These are phyloP conservation scores for Stenotaenia linearis DNA, from an alignment of 2,888 invertebrate genomes.

Conservation along the genomic window DNA sequence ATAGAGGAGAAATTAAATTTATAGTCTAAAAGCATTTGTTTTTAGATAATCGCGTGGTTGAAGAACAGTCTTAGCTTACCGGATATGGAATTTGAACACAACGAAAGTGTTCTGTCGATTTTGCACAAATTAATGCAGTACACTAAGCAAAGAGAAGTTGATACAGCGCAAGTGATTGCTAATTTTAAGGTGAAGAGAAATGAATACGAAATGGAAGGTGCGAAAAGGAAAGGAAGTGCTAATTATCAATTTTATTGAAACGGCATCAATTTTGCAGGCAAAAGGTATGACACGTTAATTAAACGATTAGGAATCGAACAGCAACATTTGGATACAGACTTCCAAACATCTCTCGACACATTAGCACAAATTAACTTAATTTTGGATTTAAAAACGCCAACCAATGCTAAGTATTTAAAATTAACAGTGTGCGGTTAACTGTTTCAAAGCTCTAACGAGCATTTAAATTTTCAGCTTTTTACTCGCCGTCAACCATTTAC, in stretches of 20 bases:
- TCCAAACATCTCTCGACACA: background rate
- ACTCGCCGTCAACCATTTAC: background rate
- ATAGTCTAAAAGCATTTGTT: too few relatives aligned
- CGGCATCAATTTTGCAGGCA: too few relatives aligned
- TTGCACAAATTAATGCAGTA: background rate
- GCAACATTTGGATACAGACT: background rate
- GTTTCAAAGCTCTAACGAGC: background rate
- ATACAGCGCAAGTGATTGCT: background rate
- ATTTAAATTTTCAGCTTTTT: background rate
- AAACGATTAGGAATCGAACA: background rate
- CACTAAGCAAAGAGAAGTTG: background rate
- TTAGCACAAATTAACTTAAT: background rate
- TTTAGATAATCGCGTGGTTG: background rate
- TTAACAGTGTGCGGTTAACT: background rate
- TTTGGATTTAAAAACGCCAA: conserved; percentile 7
- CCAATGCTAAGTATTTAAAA: background rate
- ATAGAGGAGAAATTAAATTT: too few relatives aligned
- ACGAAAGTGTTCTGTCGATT: background rate
- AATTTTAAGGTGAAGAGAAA: background rate
- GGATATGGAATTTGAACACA: background rate
- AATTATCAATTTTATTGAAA: too few relatives aligned
- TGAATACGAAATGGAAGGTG: conserved; percentile 17
- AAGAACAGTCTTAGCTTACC: background rate
- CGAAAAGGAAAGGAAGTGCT: too few relatives aligned
- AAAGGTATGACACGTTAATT: background rate